Percentiles rank a stretch among this genome's conserved stretches.
Evolutionary conservation across 2,113 vertebrate species (phyloP).

Genomic region (Halichoeres trimaculatus): DNA sequence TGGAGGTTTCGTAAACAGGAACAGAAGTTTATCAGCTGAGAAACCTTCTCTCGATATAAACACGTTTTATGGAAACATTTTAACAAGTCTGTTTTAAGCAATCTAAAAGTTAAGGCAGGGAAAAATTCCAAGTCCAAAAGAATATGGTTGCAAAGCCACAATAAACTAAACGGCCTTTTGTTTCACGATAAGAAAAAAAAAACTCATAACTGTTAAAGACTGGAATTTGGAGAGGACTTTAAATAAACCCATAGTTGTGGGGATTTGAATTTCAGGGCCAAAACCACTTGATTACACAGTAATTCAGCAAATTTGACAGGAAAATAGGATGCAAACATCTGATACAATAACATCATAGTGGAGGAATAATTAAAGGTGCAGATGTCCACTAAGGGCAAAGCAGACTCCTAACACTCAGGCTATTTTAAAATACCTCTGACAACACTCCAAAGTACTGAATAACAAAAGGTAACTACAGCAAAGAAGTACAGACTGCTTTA

Average conservation of each 20-base stretch:
- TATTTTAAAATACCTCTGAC: background rate
- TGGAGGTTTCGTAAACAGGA: background rate
- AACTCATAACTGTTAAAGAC: constrained; percentile 19
- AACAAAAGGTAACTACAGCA: constrained; percentile 9
- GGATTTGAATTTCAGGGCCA: constrained; percentile 22
- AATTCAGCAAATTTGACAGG: constrained; percentile 40
- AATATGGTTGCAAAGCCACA: constrained; percentile 38
- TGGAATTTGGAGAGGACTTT: constrained; percentile 36
- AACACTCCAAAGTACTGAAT: background rate
- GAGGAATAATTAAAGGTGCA: constrained; percentile 16
- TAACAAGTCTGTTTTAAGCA: constrained; percentile 57
- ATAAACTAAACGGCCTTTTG: constrained; percentile 63
- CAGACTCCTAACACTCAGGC: background rate
- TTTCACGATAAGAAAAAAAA: constrained; percentile 43
- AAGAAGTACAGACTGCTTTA: background rate
- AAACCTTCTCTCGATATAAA: constrained; percentile 43
- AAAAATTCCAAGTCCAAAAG: constrained; percentile 24
- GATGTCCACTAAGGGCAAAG: background rate
- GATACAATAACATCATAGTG: constrained; percentile 48
- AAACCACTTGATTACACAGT: constrained; percentile 50
- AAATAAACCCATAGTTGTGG: constrained; percentile 54
- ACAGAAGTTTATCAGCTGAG: constrained; percentile 11
- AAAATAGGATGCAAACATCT: constrained; percentile 44
- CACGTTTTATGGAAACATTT: constrained; percentile 47
- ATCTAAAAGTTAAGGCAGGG: constrained; percentile 39